Percentiles rank a stretch among this genome's conserved stretches.
phyloP scores from a whole-genome alignment of 1,140 invertebrate genomes.

The Magallana angulata region DNA sequence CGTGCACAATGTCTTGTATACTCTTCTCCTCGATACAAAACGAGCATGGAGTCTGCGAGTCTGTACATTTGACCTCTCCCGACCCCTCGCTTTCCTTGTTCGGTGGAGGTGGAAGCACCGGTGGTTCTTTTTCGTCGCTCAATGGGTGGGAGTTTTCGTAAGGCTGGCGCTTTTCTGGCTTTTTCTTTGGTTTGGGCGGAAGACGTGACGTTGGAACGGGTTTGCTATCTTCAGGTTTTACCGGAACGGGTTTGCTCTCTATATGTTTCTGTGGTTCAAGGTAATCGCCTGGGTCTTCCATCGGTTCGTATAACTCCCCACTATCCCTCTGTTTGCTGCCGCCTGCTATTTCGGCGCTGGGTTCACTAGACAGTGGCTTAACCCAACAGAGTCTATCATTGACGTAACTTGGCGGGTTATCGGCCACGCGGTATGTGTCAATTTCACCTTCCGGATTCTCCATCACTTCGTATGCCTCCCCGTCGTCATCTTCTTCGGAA shows the following conservation, averaged over 20 bases:
- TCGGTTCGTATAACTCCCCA: conserved; percentile 8
- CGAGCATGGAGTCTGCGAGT: not conserved
- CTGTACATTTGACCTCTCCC: not conserved
- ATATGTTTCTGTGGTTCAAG: not conserved
- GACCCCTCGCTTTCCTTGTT: no score
- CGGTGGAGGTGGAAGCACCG: no score
- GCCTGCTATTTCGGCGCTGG: not conserved
- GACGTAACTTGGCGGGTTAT: not conserved
- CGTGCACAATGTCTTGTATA: conserved; percentile 4
- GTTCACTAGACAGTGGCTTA: not conserved
- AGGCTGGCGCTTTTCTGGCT: not conserved
- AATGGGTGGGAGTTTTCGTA: no score
- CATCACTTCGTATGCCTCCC: not conserved
- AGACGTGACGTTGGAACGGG: not conserved
- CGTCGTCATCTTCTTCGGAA: not conserved
- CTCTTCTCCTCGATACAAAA: not conserved
- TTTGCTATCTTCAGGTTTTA: not conserved
- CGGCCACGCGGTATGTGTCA: not conserved
- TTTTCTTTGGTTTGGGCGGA: not conserved
- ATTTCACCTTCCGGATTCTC: not conserved
- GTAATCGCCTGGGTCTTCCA: not conserved
- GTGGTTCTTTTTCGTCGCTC: no score
- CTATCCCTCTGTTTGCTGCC: not conserved
- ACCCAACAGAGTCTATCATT: conserved; percentile 7
- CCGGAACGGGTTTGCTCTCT: not conserved